Conservation (phyloP, 2,797 vertebrate genomes). For the Apogon hyalosoma region DNA sequence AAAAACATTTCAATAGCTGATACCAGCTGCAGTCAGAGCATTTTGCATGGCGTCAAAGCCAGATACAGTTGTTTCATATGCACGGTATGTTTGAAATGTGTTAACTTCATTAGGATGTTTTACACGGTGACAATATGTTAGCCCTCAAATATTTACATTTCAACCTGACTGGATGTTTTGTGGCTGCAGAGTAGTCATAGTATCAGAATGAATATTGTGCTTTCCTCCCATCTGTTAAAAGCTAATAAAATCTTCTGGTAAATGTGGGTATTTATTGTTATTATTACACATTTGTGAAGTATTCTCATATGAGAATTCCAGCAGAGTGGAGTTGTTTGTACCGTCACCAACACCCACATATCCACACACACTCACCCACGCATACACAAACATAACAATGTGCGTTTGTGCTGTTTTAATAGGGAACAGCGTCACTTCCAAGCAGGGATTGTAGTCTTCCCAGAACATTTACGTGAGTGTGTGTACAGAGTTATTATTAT, state of each 20-base stretch:
- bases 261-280: conserved; percentile 29
- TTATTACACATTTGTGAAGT: conserved; percentile 45
- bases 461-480: conserved; percentile 64
- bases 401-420: conserved; percentile 70
- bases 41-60: conserved; percentile 46
- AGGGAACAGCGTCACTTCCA: conserved; percentile 77
- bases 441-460: conserved; percentile 77
- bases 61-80: conserved; percentile 54
- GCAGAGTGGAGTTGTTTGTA: conserved; percentile 61
- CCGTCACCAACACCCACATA: conserved; percentile 63
- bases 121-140: conserved; percentile 12
- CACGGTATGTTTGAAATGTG: conserved; percentile 25
- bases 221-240: neutral
- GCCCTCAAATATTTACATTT: conserved; percentile 31
- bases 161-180: conserved; percentile 1
- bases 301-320: conserved; percentile 57
- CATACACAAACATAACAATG: conserved; percentile 53
- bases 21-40: conserved; percentile 50
- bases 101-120: conserved; percentile 32
- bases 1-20: conserved; percentile 67
- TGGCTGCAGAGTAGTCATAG: neutral
- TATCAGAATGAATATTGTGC: neutral
- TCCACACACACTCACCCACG: conserved; percentile 14
- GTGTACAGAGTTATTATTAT: conserved; percentile 6
- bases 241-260: conserved; percentile 46